Evolutionary conservation across 2,888 invertebrate species (phyloP).

Genomic region (Chorisops tibialis): DNA sequence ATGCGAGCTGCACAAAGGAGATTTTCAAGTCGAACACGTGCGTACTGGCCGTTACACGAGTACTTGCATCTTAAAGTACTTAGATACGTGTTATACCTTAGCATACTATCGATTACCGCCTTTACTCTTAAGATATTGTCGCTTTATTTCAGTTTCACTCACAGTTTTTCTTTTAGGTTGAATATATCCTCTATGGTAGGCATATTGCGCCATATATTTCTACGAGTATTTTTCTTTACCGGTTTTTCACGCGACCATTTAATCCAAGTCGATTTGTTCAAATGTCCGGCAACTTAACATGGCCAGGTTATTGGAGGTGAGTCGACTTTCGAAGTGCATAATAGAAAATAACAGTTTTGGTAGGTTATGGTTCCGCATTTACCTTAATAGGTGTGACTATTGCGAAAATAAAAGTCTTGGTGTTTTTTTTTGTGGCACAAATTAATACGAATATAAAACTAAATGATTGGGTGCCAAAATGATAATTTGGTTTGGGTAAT

Average conservation of each 20-base stretch:
- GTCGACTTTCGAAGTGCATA: not conserved
- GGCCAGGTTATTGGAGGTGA: constrained; percentile 19
- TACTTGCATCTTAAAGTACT: not conserved
- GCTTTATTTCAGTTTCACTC: not conserved
- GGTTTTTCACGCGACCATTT: constrained; percentile 20
- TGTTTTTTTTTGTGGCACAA: too few species aligned
- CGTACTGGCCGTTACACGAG: constrained; percentile 3
- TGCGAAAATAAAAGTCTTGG: too few species aligned
- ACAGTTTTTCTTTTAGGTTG: not conserved
- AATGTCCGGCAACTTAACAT: constrained; percentile 21
- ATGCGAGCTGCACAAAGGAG: not conserved
- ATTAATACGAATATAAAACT: too few species aligned
- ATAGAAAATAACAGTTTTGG: not conserved
- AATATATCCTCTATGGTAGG: not conserved
- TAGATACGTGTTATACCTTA: too few species aligned
- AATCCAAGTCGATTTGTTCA: constrained; percentile 26
- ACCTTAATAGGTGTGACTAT: too few species aligned
- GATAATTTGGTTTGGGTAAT: too few species aligned
- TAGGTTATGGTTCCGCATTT: too few species aligned
- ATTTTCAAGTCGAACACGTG: constrained; percentile 13
- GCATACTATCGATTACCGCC: constrained; percentile 10
- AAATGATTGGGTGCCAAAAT: too few species aligned
- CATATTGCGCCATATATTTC: constrained; percentile 16
- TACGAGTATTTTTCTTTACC: constrained; percentile 8
- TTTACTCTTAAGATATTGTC: not conserved